These are phyloP conservation scores for Nemopilema nomurai DNA, from an alignment of 30 jellyfish, hydroid and myxozoan genomes.

Conservation along the genomic window DNA sequence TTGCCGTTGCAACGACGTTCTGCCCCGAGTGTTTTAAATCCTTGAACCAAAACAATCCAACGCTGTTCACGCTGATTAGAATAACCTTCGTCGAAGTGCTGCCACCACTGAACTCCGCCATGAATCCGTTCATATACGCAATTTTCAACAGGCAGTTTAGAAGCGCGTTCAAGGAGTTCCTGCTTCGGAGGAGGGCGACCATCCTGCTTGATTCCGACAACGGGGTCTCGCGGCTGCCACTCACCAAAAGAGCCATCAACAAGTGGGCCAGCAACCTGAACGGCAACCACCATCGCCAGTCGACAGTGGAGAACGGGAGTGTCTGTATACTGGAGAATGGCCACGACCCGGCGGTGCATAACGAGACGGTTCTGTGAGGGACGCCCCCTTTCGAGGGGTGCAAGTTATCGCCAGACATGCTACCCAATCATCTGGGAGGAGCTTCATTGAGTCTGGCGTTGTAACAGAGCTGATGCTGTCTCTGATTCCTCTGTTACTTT, in stretches of 20 bases:
- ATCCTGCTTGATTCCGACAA: slow-evolving; percentile 42
- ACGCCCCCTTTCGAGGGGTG: not conserved
- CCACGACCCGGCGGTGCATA: not conserved
- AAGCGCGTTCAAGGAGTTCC: slow-evolving; percentile 73
- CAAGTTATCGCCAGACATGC: no score
- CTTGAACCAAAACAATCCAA: slow-evolving; percentile 23
- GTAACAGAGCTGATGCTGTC: no score
- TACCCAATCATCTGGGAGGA: no score
- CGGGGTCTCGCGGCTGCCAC: slow-evolving; percentile 36
- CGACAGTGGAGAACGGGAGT: slow-evolving; percentile 20
- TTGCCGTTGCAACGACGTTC: slow-evolving; percentile 24
- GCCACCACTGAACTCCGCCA: slow-evolving; percentile 79
- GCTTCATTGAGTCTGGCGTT: no score
- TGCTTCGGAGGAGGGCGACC: slow-evolving; percentile 54
- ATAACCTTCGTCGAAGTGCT: slow-evolving; percentile 75
- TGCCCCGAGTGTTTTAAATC: slow-evolving; percentile 46
- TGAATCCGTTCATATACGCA: slow-evolving; percentile 91
- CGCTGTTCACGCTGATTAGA: slow-evolving; percentile 43
- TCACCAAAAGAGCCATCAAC: slow-evolving; percentile 11
- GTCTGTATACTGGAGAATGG: slow-evolving; percentile 17
- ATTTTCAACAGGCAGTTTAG: slow-evolving; percentile 85
- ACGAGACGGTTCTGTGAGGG: slow-evolving; percentile 13
- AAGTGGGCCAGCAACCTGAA: slow-evolving; percentile 11
- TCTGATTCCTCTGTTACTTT: no score
- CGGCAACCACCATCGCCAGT: slow-evolving; percentile 8